Conservation (phyloP, 2,888 invertebrate species). For the Synanthedon vespiformis region DNA sequence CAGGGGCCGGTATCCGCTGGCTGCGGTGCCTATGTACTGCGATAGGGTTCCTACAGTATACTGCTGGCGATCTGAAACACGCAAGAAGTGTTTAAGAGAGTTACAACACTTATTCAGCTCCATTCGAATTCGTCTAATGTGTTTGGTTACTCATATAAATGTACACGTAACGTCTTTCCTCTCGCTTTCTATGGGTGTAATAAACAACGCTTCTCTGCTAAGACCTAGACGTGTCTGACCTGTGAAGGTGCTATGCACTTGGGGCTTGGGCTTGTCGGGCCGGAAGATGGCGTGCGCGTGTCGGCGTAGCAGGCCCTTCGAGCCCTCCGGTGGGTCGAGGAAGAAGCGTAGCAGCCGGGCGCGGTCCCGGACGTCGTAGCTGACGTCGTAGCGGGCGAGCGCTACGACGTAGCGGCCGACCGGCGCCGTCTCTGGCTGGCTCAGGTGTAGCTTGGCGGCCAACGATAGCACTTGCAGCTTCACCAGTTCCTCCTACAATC, state of each 20-base stretch:
- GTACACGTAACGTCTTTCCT: no score
- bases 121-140: no score
- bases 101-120: no score
- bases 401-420: slow-evolving; percentile 94
- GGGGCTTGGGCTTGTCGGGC: slow-evolving; percentile 93
- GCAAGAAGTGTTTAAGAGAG: no score
- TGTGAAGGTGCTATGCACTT: slow-evolving; percentile 86
- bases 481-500: slow-evolving; percentile 86
- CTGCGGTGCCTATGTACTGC: slow-evolving; percentile 89
- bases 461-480: slow-evolving; percentile 96
- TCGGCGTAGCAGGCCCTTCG: slow-evolving; percentile 55
- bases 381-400: slow-evolving; percentile 95
- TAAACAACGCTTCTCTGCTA: no score
- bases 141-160: no score
- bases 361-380: slow-evolving; percentile 97
- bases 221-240: slow-evolving; percentile 52
- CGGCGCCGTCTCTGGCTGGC: slow-evolving; percentile 85
- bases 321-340: slow-evolving; percentile 24
- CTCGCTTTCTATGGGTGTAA: no score
- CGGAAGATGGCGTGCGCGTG: slow-evolving; percentile 88
- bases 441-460: slow-evolving; percentile 92
- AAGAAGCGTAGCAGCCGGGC: slow-evolving; percentile 83
- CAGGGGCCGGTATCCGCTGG: slow-evolving; percentile 89
- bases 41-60: slow-evolving; percentile 96
- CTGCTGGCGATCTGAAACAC: slow-evolving; percentile 78